These are phyloP conservation scores for Caenorhabditis wallacei DNA, from an alignment of 2,888 invertebrate genomes.

Conservation along the genomic window DNA sequence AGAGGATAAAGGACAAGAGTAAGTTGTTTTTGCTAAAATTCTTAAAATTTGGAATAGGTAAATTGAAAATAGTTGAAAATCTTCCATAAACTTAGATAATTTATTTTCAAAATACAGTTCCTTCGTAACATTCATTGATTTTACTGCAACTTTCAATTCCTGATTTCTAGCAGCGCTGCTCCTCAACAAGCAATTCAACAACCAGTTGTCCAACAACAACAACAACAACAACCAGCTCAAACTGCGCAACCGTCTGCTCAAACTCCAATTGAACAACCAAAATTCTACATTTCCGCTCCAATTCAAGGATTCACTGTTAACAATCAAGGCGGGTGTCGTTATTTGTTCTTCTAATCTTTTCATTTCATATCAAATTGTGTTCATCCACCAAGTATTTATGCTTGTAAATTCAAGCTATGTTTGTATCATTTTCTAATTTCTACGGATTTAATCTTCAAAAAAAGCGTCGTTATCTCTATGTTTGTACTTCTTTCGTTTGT, in stretches of 20 bases:
- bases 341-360: slow-evolving; percentile 56
- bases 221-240: background rate
- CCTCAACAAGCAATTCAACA: slow-evolving; percentile 9
- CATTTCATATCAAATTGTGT: background rate
- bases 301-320: slow-evolving; percentile 54
- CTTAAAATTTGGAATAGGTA: background rate
- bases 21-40: background rate
- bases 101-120: too few species aligned
- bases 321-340: slow-evolving; percentile 54
- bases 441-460: background rate
- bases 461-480: background rate
- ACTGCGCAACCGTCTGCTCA: background rate
- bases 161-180: slow-evolving; percentile 4
- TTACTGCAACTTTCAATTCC: background rate
- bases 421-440: slow-evolving; percentile 27
- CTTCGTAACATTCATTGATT: too few species aligned
- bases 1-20: slow-evolving; percentile 43
- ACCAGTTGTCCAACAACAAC: slow-evolving; percentile 14
- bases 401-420: background rate
- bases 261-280: slow-evolving; percentile 26
- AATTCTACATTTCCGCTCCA: slow-evolving; percentile 66
- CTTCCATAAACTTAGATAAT: too few species aligned
- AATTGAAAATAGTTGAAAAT: too few species aligned
- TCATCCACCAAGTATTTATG: background rate
- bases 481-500: background rate